Evolutionary conservation across 2,113 vertebrate genomes (phyloP).

Genomic region (Neotragus moschatus): DNA sequence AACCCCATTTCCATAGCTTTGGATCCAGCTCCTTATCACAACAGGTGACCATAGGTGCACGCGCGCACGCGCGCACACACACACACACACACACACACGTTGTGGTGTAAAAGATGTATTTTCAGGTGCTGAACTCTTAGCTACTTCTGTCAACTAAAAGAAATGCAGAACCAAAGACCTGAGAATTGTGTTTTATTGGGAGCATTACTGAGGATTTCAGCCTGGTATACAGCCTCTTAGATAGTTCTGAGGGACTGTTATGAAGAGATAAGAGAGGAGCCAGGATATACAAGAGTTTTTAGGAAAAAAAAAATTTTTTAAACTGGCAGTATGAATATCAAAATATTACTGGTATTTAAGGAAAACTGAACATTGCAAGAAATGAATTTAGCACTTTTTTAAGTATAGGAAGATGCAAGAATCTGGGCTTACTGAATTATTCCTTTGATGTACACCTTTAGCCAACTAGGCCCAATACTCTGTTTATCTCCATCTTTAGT

Average conservation of each 20-base stretch:
- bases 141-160: not conserved
- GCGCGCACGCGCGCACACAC: not conserved
- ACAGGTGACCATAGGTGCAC: not conserved
- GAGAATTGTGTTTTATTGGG: not conserved
- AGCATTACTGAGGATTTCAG: no score
- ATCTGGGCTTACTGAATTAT: not conserved
- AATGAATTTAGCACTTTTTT: not conserved
- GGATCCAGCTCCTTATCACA: not conserved
- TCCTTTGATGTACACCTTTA: not conserved
- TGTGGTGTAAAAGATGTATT: not conserved
- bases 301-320: no score
- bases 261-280: not conserved
- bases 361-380: not conserved
- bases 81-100: not conserved
- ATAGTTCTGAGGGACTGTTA: no score
- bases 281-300: not conserved
- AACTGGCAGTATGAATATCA: not conserved
- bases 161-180: not conserved
- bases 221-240: no score
- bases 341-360: not conserved
- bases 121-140: not conserved
- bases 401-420: not conserved
- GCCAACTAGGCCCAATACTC: not conserved
- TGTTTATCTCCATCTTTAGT: not conserved
- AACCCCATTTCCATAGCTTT: not conserved